Conservation (phyloP, 2,888 invertebrate species). For the Nematopogon swammerdamellus region DNA sequence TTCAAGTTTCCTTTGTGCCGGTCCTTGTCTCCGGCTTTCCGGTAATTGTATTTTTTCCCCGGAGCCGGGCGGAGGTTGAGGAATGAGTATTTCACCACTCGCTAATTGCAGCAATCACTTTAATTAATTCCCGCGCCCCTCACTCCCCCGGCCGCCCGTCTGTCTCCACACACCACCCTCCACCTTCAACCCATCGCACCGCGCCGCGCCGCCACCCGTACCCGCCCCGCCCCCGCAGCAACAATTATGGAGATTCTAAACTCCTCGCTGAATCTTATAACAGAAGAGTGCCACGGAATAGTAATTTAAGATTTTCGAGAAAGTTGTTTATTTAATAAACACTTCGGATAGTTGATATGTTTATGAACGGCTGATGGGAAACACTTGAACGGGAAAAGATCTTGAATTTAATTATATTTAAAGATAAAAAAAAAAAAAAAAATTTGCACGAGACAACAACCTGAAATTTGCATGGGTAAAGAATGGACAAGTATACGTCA, state of each 20-base stretch:
- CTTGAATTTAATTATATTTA: too few species aligned
- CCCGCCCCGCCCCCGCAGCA: neutral
- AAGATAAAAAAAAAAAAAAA: too few species aligned
- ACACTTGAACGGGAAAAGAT: too few species aligned
- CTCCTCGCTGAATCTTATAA: neutral
- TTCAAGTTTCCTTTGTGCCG: neutral
- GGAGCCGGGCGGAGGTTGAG: conserved; percentile 29
- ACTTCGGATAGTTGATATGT: too few species aligned
- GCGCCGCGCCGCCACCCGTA: neutral
- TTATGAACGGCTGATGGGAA: too few species aligned
- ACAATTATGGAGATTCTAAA: neutral
- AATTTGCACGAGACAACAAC: too few species aligned
- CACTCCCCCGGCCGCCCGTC: neutral
- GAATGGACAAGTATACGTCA: too few species aligned
- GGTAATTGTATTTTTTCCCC: neutral
- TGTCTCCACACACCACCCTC: too few species aligned
- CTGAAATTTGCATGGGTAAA: too few species aligned
- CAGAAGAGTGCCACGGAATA: neutral
- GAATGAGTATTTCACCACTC: conserved; percentile 53
- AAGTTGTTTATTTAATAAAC: neutral
- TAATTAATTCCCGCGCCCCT: conserved; percentile 20
- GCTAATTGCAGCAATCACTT: conserved; percentile 55
- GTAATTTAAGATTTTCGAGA: neutral
- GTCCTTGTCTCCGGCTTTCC: neutral
- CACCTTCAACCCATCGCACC: too few species aligned